Conservation (phyloP, 2,113 vertebrate genomes). For the Xyliphius kryptos region DNA sequence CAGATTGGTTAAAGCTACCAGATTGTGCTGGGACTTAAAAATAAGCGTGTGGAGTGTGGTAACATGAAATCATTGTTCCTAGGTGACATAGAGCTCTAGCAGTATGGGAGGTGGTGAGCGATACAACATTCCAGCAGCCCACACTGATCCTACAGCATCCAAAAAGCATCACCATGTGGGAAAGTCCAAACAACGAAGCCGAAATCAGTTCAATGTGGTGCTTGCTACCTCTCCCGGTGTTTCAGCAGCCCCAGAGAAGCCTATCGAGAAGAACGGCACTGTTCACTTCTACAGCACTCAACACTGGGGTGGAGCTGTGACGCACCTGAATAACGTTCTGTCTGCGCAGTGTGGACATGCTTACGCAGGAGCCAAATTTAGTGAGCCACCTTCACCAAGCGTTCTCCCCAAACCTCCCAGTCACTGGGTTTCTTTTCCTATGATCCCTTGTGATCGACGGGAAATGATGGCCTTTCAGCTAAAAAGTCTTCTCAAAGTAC, state of each 20-base stretch:
- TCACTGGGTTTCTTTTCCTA: conserved; percentile 88
- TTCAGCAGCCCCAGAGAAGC: conserved; percentile 61
- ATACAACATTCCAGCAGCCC: conserved; percentile 84
- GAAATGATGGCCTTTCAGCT: conserved; percentile 96
- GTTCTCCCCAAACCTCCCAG: conserved; percentile 93
- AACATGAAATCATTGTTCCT: conserved; percentile 39
- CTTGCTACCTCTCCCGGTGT: conserved; percentile 59
- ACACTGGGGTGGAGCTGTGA: conserved; percentile 75
- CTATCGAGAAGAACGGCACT: conserved; percentile 69
- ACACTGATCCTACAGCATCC: conserved; percentile 70
- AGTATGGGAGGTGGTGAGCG: conserved; percentile 96
- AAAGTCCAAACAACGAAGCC: conserved; percentile 73
- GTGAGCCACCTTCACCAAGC: conserved; percentile 91
- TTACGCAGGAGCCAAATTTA: conserved; percentile 97
- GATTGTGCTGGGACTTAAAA: too few relatives aligned
- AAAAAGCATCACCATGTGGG: conserved; percentile 79
- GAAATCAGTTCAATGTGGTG: conserved; percentile 72
- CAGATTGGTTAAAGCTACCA: too few relatives aligned
- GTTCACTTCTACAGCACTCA: conserved; percentile 71
- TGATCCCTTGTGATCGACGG: conserved; percentile 80
- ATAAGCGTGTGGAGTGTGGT: too few relatives aligned
- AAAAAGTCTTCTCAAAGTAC: conserved; percentile 94
- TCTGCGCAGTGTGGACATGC: conserved; percentile 75
- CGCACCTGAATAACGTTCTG: conserved; percentile 73
- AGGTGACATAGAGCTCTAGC: conserved; percentile 80